Conservation (phyloP, 1,140 invertebrate species). For the Drosophila murphyi region DNA sequence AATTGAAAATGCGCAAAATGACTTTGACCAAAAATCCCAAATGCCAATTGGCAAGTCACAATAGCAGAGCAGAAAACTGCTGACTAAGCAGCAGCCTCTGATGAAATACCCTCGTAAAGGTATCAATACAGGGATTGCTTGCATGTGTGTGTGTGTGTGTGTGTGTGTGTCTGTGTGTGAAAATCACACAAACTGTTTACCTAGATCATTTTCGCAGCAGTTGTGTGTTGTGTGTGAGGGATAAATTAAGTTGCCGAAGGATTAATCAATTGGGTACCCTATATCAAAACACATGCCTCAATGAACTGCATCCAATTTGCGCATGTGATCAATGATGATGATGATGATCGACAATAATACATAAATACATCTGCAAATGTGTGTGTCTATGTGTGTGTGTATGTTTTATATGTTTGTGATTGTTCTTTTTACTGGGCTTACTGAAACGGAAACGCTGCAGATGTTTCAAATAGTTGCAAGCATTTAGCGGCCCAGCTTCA, state of each 20-base stretch:
- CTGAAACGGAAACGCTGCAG: conserved; percentile 40
- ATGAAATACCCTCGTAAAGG: conserved; percentile 45
- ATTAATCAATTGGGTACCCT: conserved; percentile 40
- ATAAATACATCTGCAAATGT: not conserved
- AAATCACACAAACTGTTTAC: conserved; percentile 49
- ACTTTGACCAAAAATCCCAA: conserved; percentile 77
- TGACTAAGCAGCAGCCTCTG: conserved; percentile 52
- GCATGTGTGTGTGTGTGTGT: not conserved
- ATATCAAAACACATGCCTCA: conserved; percentile 49
- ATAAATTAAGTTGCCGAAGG: conserved; percentile 46
- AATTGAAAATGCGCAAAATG: conserved; percentile 82
- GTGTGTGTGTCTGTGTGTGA: conserved; percentile 30
- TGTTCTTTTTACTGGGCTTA: conserved; percentile 36
- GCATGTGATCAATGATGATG: conserved; percentile 51
- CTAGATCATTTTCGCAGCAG: conserved; percentile 42
- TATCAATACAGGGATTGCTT: conserved; percentile 23
- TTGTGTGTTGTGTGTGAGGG: conserved; percentile 29
- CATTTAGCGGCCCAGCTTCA: conserved; percentile 17
- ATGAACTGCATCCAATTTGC: conserved; percentile 52
- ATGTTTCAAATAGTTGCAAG: conserved; percentile 41
- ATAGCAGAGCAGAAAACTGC: conserved; percentile 37
- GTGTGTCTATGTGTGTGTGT: too few relatives aligned
- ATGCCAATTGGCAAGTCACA: conserved; percentile 78
- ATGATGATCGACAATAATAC: conserved; percentile 18
- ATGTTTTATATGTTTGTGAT: conserved; percentile 12